Evolutionary conservation across 2,888 invertebrate species (phyloP).

Genomic region (Cryptocephalus moraei): DNA sequence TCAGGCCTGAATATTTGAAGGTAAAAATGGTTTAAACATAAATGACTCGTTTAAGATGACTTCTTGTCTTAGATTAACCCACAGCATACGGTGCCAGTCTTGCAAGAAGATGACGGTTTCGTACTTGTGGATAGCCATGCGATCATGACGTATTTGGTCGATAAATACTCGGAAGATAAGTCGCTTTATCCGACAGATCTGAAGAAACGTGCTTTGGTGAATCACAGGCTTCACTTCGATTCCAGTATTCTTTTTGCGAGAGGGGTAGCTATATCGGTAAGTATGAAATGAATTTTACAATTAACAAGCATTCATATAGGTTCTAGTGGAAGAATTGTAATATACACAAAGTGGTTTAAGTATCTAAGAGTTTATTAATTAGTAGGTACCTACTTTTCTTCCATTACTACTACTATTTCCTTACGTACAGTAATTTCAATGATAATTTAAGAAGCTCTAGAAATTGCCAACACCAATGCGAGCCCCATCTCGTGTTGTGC

Average conservation of each 20-base stretch:
- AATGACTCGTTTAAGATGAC: not conserved
- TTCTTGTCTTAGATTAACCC: conserved; percentile 28
- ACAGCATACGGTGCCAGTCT: conserved; percentile 45
- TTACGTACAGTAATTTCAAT: too few relatives aligned
- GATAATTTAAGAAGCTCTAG: too few relatives aligned
- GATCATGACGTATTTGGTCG: conserved; percentile 39
- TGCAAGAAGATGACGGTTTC: conserved; percentile 42
- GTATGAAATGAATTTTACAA: too few relatives aligned
- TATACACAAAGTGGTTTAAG: too few relatives aligned
- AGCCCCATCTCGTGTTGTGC: too few relatives aligned
- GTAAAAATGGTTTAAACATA: conserved; percentile 19
- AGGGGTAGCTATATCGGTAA: conserved; percentile 19
- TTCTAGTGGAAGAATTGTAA: too few relatives aligned
- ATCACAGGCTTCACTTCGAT: conserved; percentile 44
- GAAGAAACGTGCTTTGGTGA: conserved; percentile 39
- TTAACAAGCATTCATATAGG: too few relatives aligned
- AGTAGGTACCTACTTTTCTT: too few relatives aligned
- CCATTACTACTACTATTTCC: too few relatives aligned
- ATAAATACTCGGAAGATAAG: conserved; percentile 43
- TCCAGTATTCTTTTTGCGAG: conserved; percentile 22
- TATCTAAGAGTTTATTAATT: too few relatives aligned
- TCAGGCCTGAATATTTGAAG: conserved; percentile 36
- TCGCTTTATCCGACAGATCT: conserved; percentile 44
- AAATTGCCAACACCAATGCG: too few relatives aligned
- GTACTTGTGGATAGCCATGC: conserved; percentile 40